Conservation (phyloP, 2,888 invertebrate species). For the Temnothorax ravouxi region DNA sequence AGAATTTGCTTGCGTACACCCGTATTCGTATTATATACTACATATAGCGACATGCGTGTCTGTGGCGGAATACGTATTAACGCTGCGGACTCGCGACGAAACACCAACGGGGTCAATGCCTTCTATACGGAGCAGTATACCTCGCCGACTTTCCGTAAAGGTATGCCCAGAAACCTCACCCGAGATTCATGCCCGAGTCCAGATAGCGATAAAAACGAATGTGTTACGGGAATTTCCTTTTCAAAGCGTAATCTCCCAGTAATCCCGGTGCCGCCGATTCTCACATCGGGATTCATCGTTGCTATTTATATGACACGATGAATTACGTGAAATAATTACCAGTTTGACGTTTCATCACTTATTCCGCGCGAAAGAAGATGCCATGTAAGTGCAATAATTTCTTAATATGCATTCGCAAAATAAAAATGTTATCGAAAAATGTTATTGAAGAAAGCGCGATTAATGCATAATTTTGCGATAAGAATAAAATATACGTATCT, state of each 20-base stretch:
- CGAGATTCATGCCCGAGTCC: conserved; percentile 80
- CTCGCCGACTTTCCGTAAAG: conserved; percentile 81
- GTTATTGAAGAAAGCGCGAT: background rate
- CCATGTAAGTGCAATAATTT: background rate
- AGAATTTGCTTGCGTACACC: conserved; percentile 75
- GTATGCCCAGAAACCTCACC: conserved; percentile 77
- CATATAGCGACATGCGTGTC: conserved; percentile 19
- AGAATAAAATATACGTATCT: background rate
- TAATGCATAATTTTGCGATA: background rate
- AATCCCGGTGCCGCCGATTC: conserved; percentile 28
- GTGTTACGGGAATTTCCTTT: conserved; percentile 86
- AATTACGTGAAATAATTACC: background rate
- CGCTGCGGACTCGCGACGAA: conserved; percentile 60
- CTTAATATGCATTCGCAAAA: background rate
- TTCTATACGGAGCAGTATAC: conserved; percentile 84
- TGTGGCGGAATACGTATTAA: conserved; percentile 58
- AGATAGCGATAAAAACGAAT: conserved; percentile 84
- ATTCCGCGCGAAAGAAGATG: background rate
- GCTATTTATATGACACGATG: background rate
- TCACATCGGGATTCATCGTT: background rate
- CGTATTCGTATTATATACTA: conserved; percentile 30
- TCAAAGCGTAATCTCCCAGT: conserved; percentile 78
- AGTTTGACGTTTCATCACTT: background rate
- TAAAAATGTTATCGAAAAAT: background rate
- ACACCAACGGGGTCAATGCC: conserved; percentile 83